Evolutionary conservation across 1,140 invertebrate species (phyloP), one percentile per base, ranked within the genome.

Genomic region (Antheraea mylitta): DNA sequence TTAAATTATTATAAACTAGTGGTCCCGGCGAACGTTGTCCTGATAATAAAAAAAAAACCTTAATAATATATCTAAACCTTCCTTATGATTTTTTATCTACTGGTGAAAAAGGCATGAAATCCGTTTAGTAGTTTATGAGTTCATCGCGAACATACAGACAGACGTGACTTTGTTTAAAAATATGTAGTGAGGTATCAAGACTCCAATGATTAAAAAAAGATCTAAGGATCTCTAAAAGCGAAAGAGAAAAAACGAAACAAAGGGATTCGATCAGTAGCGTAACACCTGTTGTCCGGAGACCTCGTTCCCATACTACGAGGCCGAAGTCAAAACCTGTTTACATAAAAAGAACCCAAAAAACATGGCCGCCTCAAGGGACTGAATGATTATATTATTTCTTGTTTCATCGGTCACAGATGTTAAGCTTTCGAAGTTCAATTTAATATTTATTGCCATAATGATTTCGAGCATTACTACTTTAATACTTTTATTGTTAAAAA

Each of bases 211-310:
- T 13, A 53, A 16, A 16, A 16, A 13, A 53, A 53, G 0, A n/a
- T 16, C 9, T 13, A 53, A 53, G 45, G 45, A 53, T 53, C 45
- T 53, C 45, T 53, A n/a, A 53, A 53, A 7, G 0, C 11, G 16
- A 53, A 53, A 11, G 11, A 74, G 65, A 59, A 71, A 74, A 76
- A 79, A 80, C 11, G 37, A 63, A 63, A 63, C 61, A 63, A 63
- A 63, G 66, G 45, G 59, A 69, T 75, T 70, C 68, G 69, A 76
- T 75, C 82, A 76, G 76, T 77, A 78, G 79, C 75, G 71, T 75
- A 82, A 72, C 85, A 86, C 84, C 84, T 85, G 82, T 84, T 84
- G 82, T 81, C 70, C 71, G 78, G 75, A 76, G 45, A 74, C 72
- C 22, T 73, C 69, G 69, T 86, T 86, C 85, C 82, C 82, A 85